These are phyloP conservation scores for Carassius auratus DNA, from an alignment of 2,113 vertebrate genomes.

Conservation along the genomic window DNA sequence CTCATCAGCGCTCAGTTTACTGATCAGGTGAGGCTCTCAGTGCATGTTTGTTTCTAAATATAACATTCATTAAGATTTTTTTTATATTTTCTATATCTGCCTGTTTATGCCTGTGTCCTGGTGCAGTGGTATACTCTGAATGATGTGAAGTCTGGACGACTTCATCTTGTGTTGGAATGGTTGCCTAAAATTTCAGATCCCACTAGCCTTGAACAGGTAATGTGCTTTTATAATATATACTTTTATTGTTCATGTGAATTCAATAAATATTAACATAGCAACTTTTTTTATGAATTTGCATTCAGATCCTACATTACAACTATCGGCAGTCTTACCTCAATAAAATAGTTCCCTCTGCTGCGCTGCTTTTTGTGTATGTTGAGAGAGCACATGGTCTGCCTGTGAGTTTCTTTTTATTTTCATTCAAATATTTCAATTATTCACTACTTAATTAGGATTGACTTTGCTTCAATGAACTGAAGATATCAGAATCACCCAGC, in stretches of 20 bases:
- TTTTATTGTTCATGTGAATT: background rate
- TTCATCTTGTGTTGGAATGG: slow-evolving; percentile 86
- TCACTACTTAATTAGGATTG: background rate
- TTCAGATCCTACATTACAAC: slow-evolving; percentile 81
- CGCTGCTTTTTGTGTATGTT: slow-evolving; percentile 83
- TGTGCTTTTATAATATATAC: background rate
- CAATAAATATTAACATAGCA: background rate
- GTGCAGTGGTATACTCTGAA: slow-evolving; percentile 87
- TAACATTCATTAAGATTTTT: background rate
- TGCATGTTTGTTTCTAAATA: background rate
- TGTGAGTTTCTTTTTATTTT: slow-evolving; percentile 71
- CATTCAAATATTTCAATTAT: background rate
- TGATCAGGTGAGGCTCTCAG: slow-evolving; percentile 78
- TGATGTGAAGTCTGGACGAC: slow-evolving; percentile 86
- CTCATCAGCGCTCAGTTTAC: slow-evolving; percentile 80
- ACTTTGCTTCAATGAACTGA: background rate
- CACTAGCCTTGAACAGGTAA: slow-evolving; percentile 82
- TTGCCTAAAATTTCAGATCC: slow-evolving; percentile 75
- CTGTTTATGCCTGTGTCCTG: background rate
- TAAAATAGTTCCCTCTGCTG: slow-evolving; percentile 79
- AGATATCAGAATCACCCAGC: too few relatives aligned
- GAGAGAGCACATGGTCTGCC: slow-evolving; percentile 83
- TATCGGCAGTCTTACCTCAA: slow-evolving; percentile 80
- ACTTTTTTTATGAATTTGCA: background rate
- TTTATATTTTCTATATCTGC: background rate